Evolutionary conservation across 2,113 vertebrate genomes (phyloP), one percentile per base, ranked within the genome.

Genomic region (Scomber scombrus): DNA sequence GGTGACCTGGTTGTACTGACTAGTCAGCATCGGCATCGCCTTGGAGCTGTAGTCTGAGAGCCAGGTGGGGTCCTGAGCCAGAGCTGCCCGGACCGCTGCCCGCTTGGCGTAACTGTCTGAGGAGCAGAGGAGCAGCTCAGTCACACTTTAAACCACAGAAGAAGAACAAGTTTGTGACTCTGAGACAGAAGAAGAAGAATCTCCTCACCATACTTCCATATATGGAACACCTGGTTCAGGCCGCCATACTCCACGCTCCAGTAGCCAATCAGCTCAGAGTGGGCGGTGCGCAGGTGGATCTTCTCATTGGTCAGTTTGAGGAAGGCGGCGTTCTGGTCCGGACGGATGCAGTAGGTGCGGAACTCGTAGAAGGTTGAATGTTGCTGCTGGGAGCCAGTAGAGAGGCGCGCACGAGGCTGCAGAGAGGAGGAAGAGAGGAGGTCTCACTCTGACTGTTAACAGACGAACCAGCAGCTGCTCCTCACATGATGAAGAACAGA

Each of bases 161-260:
- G 21, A 23, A 43, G 62, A 49, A 14, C 3, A 58, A 11, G 7
- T 67, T 6, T 9, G 21, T 5, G 21, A 21, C 5, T 26, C 23
- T 26, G 29, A 13, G n/a, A 10, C 18, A 12, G 15, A n/a, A 4
- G 14, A 14, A 18, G 21, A 40, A 40, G 34, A 40, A 40, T 40
- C 3, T 26, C 10, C 94, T 94, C 75, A 95, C 95, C 95, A 66
- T 95, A 99, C 81, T 98, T 97, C 98, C 98, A 99, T 75, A 99
- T 88, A 80, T 99, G 97, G 75, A 97, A 88, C 18, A 96, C 96
- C 81, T 95, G 96, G 93, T 98, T 99, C 75, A 97, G 86, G 66
- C 96, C 96, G 4, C 97, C 97, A 21, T 97, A 96, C 89, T 99
- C 97, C 0, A 94, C 86, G 9, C 84, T 95, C 97, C 98, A 99